These are phyloP conservation scores for Astropecten irregularis DNA, from an alignment of 53 echinoderm and acorn worm genomes.

Conservation along the genomic window DNA sequence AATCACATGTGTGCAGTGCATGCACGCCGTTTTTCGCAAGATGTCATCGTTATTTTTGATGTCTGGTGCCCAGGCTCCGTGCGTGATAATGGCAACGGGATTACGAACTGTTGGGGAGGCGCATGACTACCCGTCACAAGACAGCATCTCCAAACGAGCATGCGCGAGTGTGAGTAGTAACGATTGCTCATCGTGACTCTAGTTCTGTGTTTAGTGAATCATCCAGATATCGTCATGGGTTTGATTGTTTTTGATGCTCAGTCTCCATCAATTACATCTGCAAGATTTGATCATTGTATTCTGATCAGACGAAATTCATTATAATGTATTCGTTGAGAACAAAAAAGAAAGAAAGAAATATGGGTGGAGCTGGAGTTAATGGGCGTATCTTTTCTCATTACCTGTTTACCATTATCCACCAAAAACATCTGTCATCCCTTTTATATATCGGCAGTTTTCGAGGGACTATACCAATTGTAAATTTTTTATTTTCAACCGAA, in stretches of 20 bases:
- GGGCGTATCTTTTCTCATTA: too few species aligned
- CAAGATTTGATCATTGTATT: too few species aligned
- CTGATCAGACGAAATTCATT: too few species aligned
- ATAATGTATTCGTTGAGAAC: too few species aligned
- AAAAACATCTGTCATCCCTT: too few species aligned
- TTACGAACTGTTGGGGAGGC: not conserved
- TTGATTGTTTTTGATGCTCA: not conserved
- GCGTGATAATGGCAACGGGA: not conserved
- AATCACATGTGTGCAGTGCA: slow-evolving; percentile 4
- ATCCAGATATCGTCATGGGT: not conserved
- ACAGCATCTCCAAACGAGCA: slow-evolving; percentile 5
- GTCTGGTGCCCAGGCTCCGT: slow-evolving; percentile 1
- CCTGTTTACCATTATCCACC: too few species aligned
- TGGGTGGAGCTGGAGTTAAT: too few species aligned
- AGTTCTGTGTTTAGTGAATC: not conserved
- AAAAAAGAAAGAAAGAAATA: too few species aligned
- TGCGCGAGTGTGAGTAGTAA: slow-evolving; percentile 16
- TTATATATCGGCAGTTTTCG: too few species aligned
- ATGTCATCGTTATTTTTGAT: slow-evolving; percentile 9
- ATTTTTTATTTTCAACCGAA: too few species aligned
- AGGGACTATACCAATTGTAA: too few species aligned
- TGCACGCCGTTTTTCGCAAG: not conserved
- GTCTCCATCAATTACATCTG: too few species aligned
- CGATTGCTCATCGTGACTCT: slow-evolving; percentile 10
- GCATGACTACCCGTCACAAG: slow-evolving; percentile 30